phyloP scores from a whole-genome alignment of 2,797 vertebrate species.

The Silurus aristotelis region DNA sequence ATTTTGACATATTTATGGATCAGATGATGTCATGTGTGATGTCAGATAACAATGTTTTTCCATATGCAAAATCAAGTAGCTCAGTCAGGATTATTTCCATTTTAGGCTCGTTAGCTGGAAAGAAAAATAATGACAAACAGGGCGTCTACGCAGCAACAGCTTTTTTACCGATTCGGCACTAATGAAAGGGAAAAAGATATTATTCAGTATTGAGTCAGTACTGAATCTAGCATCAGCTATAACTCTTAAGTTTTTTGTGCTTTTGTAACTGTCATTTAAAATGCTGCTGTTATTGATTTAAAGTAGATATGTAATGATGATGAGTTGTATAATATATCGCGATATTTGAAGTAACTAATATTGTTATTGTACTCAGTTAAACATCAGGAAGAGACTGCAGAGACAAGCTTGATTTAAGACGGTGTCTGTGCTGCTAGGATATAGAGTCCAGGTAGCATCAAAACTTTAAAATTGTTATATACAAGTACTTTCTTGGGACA shows the following conservation, averaged over 20 bases:
- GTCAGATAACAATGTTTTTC: slow-evolving; percentile 9
- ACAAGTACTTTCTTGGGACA: not conserved
- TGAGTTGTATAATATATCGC: not conserved
- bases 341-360: slow-evolving; percentile 1
- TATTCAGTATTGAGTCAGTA: not conserved
- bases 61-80: slow-evolving; percentile 21
- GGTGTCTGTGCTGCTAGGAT: not conserved
- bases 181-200: not conserved
- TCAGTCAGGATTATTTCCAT: slow-evolving; percentile 23
- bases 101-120: slow-evolving; percentile 6
- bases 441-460: not conserved
- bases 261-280: not conserved
- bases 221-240: too few relatives aligned
- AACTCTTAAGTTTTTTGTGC: too few relatives aligned
- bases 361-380: not conserved
- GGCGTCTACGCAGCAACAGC: not conserved
- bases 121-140: slow-evolving; percentile 19
- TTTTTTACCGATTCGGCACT: not conserved
- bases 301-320: not conserved
- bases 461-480: not conserved
- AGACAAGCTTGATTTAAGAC: not conserved
- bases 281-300: not conserved
- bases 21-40: slow-evolving; percentile 24
- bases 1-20: slow-evolving; percentile 12
- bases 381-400: not conserved